These are phyloP conservation scores for Lutraria lutraria DNA, from an alignment of 2,888 invertebrate genomes.

Conservation along the genomic window DNA sequence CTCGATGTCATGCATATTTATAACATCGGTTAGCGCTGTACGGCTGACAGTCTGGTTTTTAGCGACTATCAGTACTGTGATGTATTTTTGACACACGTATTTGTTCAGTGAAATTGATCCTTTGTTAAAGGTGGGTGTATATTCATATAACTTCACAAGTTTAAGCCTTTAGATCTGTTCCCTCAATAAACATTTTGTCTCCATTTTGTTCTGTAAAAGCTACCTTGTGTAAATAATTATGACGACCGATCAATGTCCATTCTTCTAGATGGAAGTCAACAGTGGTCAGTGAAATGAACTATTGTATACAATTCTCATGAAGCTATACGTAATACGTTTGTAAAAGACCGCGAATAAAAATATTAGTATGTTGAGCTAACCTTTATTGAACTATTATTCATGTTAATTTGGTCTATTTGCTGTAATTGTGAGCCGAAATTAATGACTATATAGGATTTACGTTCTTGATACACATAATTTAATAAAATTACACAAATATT, in stretches of 20 bases:
- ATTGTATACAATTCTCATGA: constrained; percentile 54
- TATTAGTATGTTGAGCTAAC: constrained; percentile 59
- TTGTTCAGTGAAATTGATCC: constrained; percentile 66
- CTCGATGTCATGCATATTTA: constrained; percentile 61
- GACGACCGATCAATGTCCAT: constrained; percentile 5
- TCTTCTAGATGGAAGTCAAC: constrained; percentile 9
- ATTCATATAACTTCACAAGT: constrained; percentile 60
- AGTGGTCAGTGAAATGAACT: not conserved
- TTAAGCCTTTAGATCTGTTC: constrained; percentile 46
- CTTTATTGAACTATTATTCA: constrained; percentile 42
- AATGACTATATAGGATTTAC: constrained; percentile 40
- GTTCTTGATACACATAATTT: constrained; percentile 24
- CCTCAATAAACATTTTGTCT: constrained; percentile 53
- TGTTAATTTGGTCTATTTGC: constrained; percentile 50
- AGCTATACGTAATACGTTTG: constrained; percentile 32
- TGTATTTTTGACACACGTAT: constrained; percentile 62
- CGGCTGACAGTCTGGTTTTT: constrained; percentile 56
- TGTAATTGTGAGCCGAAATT: constrained; percentile 33
- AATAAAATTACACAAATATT: constrained; percentile 49
- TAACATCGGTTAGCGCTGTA: constrained; percentile 26
- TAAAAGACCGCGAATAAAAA: constrained; percentile 54
- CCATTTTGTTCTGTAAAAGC: constrained; percentile 26
- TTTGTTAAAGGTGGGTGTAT: constrained; percentile 54
- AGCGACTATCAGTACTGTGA: constrained; percentile 51
- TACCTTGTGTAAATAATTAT: constrained; percentile 37